A percentile compares a stretch with the other conserved stretches of the same genome.
These are phyloP conservation scores for Tinea semifulvella DNA, from an alignment of 2,888 invertebrate species.

Conservation along the genomic window DNA sequence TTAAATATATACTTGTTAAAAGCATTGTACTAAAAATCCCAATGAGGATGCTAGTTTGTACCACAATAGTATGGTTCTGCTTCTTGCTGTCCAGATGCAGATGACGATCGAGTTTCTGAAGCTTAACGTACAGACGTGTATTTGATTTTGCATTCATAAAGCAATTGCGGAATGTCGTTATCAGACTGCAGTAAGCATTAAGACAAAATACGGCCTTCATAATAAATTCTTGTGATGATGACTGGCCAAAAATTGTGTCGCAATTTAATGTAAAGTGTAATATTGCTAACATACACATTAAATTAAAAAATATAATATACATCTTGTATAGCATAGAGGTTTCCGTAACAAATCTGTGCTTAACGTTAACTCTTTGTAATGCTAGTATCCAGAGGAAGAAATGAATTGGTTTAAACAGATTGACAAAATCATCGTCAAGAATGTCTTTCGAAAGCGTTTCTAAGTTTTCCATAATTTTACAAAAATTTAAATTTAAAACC, in stretches of 20 bases:
- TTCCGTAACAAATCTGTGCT: conserved; percentile 33
- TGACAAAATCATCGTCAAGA: conserved; percentile 36
- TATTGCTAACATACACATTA: conserved; percentile 24
- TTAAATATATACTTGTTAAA: too few species aligned
- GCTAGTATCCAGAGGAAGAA: conserved; percentile 29
- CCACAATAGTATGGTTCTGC: neutral
- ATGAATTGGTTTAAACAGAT: conserved; percentile 32
- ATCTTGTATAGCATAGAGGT: conserved; percentile 27
- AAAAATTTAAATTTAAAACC: too few species aligned
- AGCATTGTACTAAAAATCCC: too few species aligned
- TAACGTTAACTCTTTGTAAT: conserved; percentile 31
- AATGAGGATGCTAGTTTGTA: too few species aligned
- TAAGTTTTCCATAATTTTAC: conserved; percentile 18
- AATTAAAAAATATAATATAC: conserved; percentile 29
- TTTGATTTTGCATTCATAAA: neutral
- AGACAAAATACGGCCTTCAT: conserved; percentile 25
- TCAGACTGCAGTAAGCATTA: neutral
- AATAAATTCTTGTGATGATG: neutral
- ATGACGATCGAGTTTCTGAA: conserved; percentile 5
- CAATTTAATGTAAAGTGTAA: conserved; percentile 24
- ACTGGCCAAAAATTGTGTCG: conserved; percentile 21
- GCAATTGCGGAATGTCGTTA: neutral
- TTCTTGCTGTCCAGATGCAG: neutral
- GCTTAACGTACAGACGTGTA: neutral
- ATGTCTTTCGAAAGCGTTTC: conserved; percentile 33